A percentile compares a stretch with the other conserved stretches of the same genome.
phyloP scores from a whole-genome alignment of 2,888 invertebrate species.

The Melanostoma scalare region DNA sequence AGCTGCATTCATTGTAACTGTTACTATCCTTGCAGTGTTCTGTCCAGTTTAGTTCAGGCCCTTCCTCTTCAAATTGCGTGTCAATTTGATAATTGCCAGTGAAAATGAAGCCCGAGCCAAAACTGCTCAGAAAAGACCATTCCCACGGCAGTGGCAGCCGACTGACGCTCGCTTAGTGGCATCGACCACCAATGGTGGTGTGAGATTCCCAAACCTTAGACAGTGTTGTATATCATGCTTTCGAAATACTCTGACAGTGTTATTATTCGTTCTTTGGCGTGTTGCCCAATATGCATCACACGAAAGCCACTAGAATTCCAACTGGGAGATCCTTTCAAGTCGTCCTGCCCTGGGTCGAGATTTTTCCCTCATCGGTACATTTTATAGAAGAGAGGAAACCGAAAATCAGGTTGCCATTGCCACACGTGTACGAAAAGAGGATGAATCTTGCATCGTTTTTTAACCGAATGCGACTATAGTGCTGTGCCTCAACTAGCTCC shows the following conservation, averaged over 20 bases:
- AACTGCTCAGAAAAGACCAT: conserved; percentile 23
- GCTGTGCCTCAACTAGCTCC: neutral
- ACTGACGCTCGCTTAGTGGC: neutral
- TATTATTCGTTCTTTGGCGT: conserved; percentile 52
- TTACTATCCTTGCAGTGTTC: neutral
- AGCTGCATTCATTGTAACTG: conserved; percentile 35
- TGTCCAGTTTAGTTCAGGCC: neutral
- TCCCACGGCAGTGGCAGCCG: conserved; percentile 6
- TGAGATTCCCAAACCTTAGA: conserved; percentile 29
- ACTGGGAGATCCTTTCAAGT: conserved; percentile 53
- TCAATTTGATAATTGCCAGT: conserved; percentile 71
- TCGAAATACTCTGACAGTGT: conserved; percentile 39
- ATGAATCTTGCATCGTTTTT: conserved; percentile 45
- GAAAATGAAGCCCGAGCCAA: conserved; percentile 31
- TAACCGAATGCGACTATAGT: conserved; percentile 22
- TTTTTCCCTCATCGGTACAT: conserved; percentile 39
- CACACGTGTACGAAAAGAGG: conserved; percentile 14
- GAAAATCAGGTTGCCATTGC: conserved; percentile 43
- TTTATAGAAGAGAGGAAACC: conserved; percentile 12
- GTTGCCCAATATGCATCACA: conserved; percentile 47
- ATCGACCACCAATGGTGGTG: neutral
- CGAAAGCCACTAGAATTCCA: conserved; percentile 18
- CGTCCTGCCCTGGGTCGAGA: conserved; percentile 13
- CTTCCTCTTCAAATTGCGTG: conserved; percentile 52
- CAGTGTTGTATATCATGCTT: conserved; percentile 42